Percentiles rank a stretch among this genome's conserved stretches.
Evolutionary conservation across 2,113 vertebrate species (phyloP).

Genomic region (Xenopus tropicalis): DNA sequence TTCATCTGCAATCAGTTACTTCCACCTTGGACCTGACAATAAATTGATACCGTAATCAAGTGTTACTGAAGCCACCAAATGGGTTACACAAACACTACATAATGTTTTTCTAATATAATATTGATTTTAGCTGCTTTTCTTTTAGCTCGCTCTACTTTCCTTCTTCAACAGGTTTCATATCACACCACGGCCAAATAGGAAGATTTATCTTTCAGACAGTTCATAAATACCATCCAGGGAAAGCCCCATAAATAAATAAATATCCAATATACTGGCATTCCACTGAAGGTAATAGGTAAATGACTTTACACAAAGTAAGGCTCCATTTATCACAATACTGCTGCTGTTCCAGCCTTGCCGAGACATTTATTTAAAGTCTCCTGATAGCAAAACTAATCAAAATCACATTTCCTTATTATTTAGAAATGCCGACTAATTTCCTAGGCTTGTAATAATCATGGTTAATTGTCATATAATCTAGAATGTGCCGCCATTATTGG

Average conservation of each 20-base stretch:
- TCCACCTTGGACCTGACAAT: too few relatives aligned
- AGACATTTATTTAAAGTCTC: not conserved
- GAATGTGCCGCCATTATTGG: too few relatives aligned
- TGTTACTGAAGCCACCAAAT: too few relatives aligned
- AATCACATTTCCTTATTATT: conserved; percentile 31
- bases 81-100: not conserved
- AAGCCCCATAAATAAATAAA: conserved; percentile 21
- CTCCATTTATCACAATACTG: conserved; percentile 26
- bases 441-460: not conserved
- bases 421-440: conserved; percentile 7
- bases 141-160: conserved; percentile 11
- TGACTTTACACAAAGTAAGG: conserved; percentile 20
- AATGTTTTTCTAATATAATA: conserved; percentile 17
- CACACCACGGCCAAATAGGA: conserved; percentile 19
- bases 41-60: too few relatives aligned
- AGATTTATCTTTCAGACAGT: conserved; percentile 38
- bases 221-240: conserved; percentile 29
- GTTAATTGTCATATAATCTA: not conserved
- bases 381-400: conserved; percentile 27
- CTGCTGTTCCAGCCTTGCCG: not conserved
- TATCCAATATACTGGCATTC: conserved; percentile 25
- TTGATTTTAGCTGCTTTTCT: conserved; percentile 14
- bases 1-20: too few relatives aligned
- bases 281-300: conserved; percentile 35
- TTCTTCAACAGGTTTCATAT: conserved; percentile 17